phyloP scores from a whole-genome alignment of 2,113 vertebrate species.

The Crotalus helleri region DNA sequence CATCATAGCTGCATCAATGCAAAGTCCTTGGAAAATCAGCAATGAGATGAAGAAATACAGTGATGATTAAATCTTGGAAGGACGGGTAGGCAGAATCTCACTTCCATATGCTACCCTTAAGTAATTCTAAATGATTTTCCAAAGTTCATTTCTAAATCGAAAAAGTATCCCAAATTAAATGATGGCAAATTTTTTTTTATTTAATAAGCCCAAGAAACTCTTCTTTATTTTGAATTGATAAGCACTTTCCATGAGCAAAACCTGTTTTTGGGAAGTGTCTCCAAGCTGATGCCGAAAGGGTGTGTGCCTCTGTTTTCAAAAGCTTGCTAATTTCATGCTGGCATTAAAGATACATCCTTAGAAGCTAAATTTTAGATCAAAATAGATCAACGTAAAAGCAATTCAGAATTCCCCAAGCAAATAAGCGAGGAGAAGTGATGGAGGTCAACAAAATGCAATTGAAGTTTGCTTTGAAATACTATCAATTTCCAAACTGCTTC shows the following conservation, averaged over 20 bases:
- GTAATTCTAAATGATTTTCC: conserved; percentile 21
- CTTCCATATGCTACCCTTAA: conserved; percentile 9
- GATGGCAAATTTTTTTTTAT: conserved; percentile 28
- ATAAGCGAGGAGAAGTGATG: background rate
- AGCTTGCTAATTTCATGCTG: background rate
- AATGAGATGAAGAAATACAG: conserved; percentile 19
- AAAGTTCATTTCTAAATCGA: conserved; percentile 13
- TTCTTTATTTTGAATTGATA: background rate
- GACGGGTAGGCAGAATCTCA: conserved; percentile 3
- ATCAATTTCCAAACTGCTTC: background rate
- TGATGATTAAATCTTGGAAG: conserved; percentile 42
- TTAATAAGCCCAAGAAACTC: background rate
- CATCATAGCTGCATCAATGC: conserved; percentile 14
- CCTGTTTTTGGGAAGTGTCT: background rate
- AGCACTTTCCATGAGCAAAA: background rate
- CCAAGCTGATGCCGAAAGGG: background rate
- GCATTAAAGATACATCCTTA: background rate
- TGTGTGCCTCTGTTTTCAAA: background rate
- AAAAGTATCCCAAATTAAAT: conserved; percentile 15
- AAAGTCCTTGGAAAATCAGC: conserved; percentile 2
- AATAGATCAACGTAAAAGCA: background rate
- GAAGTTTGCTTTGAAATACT: background rate
- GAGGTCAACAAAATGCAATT: background rate
- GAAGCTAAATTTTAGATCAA: background rate
- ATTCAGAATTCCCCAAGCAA: background rate